These are phyloP conservation scores for Heterodera filipjevi DNA, from an alignment of 2,888 invertebrate species.

Conservation along the genomic window DNA sequence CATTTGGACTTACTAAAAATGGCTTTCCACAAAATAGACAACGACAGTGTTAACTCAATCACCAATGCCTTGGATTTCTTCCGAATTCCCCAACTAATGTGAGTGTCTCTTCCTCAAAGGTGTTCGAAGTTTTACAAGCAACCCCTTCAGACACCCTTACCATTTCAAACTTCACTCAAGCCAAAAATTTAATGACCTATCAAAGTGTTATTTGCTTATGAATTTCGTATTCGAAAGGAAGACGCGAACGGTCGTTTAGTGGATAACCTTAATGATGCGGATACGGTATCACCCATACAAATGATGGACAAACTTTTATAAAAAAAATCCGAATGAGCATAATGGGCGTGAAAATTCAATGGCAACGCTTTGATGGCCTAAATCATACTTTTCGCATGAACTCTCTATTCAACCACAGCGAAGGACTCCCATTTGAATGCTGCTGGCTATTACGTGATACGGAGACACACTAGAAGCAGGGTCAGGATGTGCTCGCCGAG, in stretches of 20 bases:
- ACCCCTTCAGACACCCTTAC: constrained; percentile 11
- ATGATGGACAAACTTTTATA: constrained; percentile 8
- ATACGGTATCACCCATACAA: not conserved
- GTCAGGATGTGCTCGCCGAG: not conserved
- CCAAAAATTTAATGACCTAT: constrained; percentile 21
- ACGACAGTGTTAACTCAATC: constrained; percentile 23
- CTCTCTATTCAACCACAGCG: not conserved
- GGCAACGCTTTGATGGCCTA: not conserved
- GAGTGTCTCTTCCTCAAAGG: constrained; percentile 11
- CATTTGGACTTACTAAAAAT: constrained; percentile 31
- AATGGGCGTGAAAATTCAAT: not conserved
- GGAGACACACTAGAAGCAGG: not conserved
- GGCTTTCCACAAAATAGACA: constrained; percentile 30
- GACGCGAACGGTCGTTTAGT: constrained; percentile 12
- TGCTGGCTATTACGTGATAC: not conserved
- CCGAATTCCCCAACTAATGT: constrained; percentile 31
- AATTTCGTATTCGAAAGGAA: constrained; percentile 23
- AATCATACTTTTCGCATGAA: not conserved
- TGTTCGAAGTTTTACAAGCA: constrained; percentile 12
- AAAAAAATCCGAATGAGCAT: not conserved
- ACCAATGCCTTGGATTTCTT: constrained; percentile 28
- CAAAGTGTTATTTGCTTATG: constrained; percentile 23
- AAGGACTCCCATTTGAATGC: constrained; percentile 7
- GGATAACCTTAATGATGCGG: not conserved
- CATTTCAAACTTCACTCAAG: constrained; percentile 29